Evolutionary conservation across 2,797 vertebrate genomes (phyloP).

Genomic region (Pangasius krempfi): DNA sequence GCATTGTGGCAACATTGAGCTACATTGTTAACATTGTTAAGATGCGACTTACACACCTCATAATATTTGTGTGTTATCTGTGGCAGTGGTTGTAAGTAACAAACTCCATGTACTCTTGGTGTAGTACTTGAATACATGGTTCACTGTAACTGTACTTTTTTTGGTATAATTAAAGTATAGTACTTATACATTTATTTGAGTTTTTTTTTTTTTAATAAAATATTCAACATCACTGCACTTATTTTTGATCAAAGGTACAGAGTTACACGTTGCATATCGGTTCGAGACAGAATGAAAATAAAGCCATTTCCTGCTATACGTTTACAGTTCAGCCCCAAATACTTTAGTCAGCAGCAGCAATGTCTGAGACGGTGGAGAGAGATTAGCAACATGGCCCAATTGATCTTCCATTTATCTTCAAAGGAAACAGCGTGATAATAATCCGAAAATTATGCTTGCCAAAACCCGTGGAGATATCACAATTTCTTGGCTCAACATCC

Average conservation of each 20-base stretch:
- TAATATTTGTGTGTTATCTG: neutral
- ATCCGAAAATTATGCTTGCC: neutral
- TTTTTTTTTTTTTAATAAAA: neutral
- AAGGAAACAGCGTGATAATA: neutral
- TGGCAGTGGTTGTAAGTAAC: neutral
- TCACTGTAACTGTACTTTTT: neutral
- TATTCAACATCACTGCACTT: neutral
- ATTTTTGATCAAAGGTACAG: neutral
- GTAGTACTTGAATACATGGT: neutral
- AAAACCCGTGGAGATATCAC: neutral
- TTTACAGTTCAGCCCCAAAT: neutral
- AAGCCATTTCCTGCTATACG: neutral
- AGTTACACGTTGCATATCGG: neutral
- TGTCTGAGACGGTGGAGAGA: neutral
- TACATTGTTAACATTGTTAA: neutral
- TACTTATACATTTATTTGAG: neutral
- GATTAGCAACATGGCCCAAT: neutral
- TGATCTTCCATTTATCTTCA: neutral
- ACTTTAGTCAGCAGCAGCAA: neutral
- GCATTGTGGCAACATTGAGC: neutral
- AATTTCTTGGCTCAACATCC: neutral
- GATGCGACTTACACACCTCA: neutral
- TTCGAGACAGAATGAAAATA: neutral
- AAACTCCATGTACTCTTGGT: neutral
- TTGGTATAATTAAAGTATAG: neutral